Percentiles rank a stretch among this genome's conserved stretches.
phyloP scores from a whole-genome alignment of 2,797 vertebrate species.

The Psittacula echo region DNA sequence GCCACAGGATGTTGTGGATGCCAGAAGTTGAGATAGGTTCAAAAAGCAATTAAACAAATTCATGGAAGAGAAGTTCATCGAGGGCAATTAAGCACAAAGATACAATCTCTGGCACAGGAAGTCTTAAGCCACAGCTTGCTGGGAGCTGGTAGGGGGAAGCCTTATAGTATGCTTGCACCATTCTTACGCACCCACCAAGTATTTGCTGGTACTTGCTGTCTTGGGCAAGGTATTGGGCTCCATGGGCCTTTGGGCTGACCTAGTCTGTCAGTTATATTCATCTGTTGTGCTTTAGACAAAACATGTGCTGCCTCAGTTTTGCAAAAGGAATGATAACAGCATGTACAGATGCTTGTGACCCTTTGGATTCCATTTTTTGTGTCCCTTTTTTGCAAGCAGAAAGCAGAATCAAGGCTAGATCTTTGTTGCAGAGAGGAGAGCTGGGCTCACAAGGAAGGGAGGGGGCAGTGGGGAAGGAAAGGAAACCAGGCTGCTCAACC shows the following conservation, averaged over 20 bases:
- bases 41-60: constrained; percentile 70
- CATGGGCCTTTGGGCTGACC: not conserved
- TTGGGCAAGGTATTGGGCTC: not conserved
- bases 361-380: not conserved
- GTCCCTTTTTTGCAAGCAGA: not conserved
- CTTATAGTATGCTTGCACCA: constrained; percentile 4
- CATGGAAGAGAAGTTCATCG: constrained; percentile 67
- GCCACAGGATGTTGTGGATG: constrained; percentile 73
- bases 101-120: constrained; percentile 71
- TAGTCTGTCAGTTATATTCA: accelerated
- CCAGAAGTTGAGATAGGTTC: constrained; percentile 64
- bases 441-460: not conserved
- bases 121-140: constrained; percentile 61
- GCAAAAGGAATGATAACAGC: not conserved
- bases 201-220: not conserved
- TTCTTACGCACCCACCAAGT: not conserved
- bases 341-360: not conserved
- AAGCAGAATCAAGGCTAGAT: not conserved
- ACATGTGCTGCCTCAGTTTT: not conserved
- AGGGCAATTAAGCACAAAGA: constrained; percentile 68
- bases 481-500: not conserved
- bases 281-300: not conserved
- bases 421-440: not conserved
- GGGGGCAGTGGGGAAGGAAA: not conserved
- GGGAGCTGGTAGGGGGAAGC: constrained; percentile 49